Evolutionary conservation across 2,797 vertebrate genomes (phyloP).

Genomic region (Nannoperca australis): DNA sequence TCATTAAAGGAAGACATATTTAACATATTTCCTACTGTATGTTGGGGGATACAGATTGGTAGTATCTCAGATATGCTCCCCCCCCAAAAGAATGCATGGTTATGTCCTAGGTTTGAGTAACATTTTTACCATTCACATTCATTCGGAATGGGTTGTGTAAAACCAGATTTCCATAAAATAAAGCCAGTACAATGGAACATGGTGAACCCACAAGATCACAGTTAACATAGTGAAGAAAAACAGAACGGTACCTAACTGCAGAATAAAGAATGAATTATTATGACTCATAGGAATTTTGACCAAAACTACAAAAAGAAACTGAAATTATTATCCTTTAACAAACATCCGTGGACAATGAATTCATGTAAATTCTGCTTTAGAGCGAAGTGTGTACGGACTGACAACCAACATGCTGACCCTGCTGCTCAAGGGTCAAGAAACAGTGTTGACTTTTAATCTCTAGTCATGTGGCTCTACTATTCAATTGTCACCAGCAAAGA

Average conservation of each 20-base stretch:
- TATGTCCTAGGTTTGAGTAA: not conserved
- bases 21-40: too few relatives aligned
- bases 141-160: not conserved
- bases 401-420: constrained; percentile 3
- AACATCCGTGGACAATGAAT: not conserved
- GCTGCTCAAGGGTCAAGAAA: constrained; percentile 18
- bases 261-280: not conserved
- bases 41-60: too few relatives aligned
- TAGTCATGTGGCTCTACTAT: constrained; percentile 34
- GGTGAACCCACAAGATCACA: not conserved
- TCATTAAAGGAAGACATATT: too few relatives aligned
- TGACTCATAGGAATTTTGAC: not conserved
- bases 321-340: not conserved
- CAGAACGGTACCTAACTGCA: not conserved
- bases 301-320: not conserved
- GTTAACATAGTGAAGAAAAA: not conserved
- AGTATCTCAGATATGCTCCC: too few relatives aligned
- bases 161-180: not conserved
- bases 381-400: not conserved
- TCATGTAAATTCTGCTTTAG: not conserved
- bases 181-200: not conserved
- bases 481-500: constrained; percentile 25
- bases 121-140: not conserved
- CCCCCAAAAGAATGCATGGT: too few relatives aligned
- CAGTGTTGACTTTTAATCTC: constrained; percentile 29